A percentile compares a stretch with the other conserved stretches of the same genome.
Evolutionary conservation across 2,113 vertebrate species (phyloP).

Genomic region (Anarhynchus alexandrinus): DNA sequence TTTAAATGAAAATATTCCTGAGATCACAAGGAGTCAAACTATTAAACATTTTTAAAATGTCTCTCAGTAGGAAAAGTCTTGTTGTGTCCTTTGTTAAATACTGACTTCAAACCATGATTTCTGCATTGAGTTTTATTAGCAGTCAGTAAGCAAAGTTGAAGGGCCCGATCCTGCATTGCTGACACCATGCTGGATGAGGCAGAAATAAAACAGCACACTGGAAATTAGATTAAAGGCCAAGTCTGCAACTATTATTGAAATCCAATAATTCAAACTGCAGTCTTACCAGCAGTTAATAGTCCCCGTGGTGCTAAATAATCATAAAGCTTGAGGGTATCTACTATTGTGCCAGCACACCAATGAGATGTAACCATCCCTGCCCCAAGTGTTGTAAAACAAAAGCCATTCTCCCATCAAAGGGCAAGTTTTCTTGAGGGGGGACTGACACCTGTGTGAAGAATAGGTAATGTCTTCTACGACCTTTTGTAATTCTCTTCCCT

Average conservation of each 20-base stretch:
- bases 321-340: slow-evolving; percentile 46
- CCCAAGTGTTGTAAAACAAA: slow-evolving; percentile 8
- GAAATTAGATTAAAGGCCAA: slow-evolving; percentile 63
- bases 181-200: slow-evolving; percentile 26
- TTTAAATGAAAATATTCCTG: not conserved
- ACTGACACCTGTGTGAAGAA: not conserved
- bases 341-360: not conserved
- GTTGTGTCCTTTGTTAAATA: not conserved
- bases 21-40: not conserved
- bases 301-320: slow-evolving; percentile 55
- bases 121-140: not conserved
- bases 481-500: not conserved
- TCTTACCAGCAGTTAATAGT: slow-evolving; percentile 58
- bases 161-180: slow-evolving; percentile 35
- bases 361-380: not conserved
- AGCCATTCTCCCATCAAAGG: not conserved
- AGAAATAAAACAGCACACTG: slow-evolving; percentile 62
- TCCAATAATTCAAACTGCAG: slow-evolving; percentile 58
- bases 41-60: not conserved
- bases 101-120: not conserved
- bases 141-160: slow-evolving; percentile 12
- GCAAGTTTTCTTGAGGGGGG: not conserved
- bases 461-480: not conserved
- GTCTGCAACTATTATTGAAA: slow-evolving; percentile 63
- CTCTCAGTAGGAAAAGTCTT: not conserved